Base-by-base conservation (phyloP, 2,113 vertebrate genomes). In the Centrocercus urophasianus region DNA sequence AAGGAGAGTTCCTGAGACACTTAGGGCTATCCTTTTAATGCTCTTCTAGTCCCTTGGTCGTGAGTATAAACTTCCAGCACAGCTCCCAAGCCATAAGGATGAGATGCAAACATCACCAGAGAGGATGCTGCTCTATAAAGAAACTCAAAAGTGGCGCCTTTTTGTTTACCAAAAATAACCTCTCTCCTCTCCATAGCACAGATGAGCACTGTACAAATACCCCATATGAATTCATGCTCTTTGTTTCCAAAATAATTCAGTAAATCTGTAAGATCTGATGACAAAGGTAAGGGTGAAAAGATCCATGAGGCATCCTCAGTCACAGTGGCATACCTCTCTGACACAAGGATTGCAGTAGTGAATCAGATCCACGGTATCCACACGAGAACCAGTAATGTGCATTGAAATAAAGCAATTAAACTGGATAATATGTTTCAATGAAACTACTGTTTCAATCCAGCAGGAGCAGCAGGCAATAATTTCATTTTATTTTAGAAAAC, bases 381-480 rank as follows among this genome's bases (percentile, higher is more conserved):
- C 69, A 56, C 47, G 36, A 73, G 87, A 88, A 48, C 18, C 18
- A 78, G 34, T 69, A 90, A 93, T 54, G 61, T 89, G 83, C 52
- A 57, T 75, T 94, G 93, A 66, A 95, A 59, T 34, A 56, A 76
- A 87, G 63, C 74, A 95, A 95, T 96, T 96, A 94, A 95, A 96
- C 54, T 90, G 27, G 94, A 83, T 61, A 83, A 89, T 93, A 89
- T 86, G 56, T 95, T 93, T 96, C 91, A 93, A 71, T 47, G 90
- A 91, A 95, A 71, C 45, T 71, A 94, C 84, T 89, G 48, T 95
- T 97, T 93, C 66, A 73, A 95, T 89, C 77, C 79, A 92, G n/a
- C 78, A 95, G 83, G 90, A 97, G 85, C 66, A 96, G 83, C 64
- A 95, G 95, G 88, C 94, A 94, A 83, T 78, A 38, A 74, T 90